These are phyloP conservation scores for Mandrillus leucophaeus DNA, from an alignment of 2,113 vertebrate species.

Conservation along the genomic window DNA sequence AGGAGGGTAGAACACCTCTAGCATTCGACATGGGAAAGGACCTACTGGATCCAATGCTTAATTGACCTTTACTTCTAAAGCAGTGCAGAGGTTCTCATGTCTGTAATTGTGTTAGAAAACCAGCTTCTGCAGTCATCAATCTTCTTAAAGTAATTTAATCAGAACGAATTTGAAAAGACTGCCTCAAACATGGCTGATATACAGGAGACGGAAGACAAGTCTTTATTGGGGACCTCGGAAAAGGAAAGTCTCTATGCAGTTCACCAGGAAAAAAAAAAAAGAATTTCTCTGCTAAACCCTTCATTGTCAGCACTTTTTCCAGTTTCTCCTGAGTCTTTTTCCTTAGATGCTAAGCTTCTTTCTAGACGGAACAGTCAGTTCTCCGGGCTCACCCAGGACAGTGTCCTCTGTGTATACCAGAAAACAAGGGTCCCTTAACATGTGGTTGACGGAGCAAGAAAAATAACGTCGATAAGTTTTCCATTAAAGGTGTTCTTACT, in stretches of 20 bases:
- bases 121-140: too few species aligned
- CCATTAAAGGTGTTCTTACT: background rate
- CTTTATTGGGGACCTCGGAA: background rate
- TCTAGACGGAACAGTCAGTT: too few species aligned
- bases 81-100: background rate
- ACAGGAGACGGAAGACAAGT: background rate
- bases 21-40: accelerated
- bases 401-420: too few species aligned
- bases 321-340: background rate
- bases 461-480: background rate
- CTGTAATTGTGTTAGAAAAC: background rate
- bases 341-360: background rate
- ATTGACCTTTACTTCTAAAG: background rate
- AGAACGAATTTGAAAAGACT: background rate
- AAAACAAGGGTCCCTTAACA: too few species aligned
- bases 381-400: background rate
- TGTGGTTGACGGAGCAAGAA: background rate
- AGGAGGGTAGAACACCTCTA: background rate
- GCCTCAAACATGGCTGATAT: accelerated
- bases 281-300: too few species aligned
- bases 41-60: too few species aligned
- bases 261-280: background rate
- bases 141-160: background rate
- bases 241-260: background rate
- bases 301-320: background rate